These are phyloP conservation scores for Gasteruption jaculator DNA, from an alignment of 2,888 invertebrate species.

Conservation along the genomic window DNA sequence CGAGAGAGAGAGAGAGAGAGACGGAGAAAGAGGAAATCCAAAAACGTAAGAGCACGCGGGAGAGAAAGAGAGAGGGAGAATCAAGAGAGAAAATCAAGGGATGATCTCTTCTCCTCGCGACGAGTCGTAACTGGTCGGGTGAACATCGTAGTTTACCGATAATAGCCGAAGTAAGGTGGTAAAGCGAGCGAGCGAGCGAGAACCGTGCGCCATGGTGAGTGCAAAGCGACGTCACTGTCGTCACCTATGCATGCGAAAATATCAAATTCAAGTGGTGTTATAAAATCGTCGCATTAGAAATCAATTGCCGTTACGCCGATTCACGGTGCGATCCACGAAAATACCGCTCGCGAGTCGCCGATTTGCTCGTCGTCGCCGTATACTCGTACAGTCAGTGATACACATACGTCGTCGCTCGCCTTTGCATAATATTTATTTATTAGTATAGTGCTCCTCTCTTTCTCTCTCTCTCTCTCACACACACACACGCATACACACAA, in stretches of 20 bases:
- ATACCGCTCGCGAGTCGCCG: too few relatives aligned
- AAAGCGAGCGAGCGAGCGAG: conserved; percentile 28
- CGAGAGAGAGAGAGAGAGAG: neutral
- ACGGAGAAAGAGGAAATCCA: conserved; percentile 2
- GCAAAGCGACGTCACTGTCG: conserved; percentile 37
- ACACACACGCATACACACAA: too few relatives aligned
- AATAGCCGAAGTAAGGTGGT: conserved; percentile 42
- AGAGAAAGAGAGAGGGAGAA: conserved; percentile 21
- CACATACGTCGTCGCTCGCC: too few relatives aligned
- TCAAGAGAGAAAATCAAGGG: conserved; percentile 24
- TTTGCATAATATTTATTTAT: too few relatives aligned
- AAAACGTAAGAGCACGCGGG: conserved; percentile 10
- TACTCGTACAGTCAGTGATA: too few relatives aligned
- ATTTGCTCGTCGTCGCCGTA: too few relatives aligned
- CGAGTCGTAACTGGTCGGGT: conserved; percentile 36
- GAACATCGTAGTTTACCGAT: conserved; percentile 45
- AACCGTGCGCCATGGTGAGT: conserved; percentile 56
- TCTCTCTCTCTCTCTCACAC: too few relatives aligned
- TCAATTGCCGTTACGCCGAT: too few relatives aligned
- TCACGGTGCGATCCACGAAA: too few relatives aligned
- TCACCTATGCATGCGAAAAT: conserved; percentile 36
- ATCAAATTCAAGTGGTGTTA: too few relatives aligned
- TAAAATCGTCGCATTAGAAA: too few relatives aligned
- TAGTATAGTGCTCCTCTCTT: too few relatives aligned
- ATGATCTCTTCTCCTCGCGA: conserved; percentile 28